phyloP scores from a whole-genome alignment of 2,113 vertebrate genomes.

The Rhea pennata region DNA sequence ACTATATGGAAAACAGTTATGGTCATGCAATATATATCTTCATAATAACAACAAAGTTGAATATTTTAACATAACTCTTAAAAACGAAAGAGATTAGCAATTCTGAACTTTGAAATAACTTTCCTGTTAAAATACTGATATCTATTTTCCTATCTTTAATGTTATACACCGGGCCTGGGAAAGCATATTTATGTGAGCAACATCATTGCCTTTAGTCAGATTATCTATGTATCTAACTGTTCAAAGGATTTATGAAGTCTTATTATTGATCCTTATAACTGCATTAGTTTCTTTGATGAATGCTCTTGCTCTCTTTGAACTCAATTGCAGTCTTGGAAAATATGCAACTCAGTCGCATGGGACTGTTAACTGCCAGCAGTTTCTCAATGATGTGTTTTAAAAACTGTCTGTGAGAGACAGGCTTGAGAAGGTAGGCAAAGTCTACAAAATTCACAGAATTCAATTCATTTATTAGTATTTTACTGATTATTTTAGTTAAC shows the following conservation, averaged over 20 bases:
- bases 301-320: not conserved
- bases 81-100: slow-evolving; percentile 44
- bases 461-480: not conserved
- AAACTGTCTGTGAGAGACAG: not conserved
- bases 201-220: not conserved
- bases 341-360: rapidly evolving
- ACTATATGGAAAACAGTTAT: slow-evolving; percentile 80
- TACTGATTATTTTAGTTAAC: not conserved
- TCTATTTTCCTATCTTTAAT: not conserved
- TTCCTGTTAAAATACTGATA: slow-evolving; percentile 23
- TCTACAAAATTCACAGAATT: not conserved
- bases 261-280: slow-evolving; percentile 7
- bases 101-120: slow-evolving; percentile 23
- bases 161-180: not conserved
- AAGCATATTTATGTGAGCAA: not conserved
- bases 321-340: not conserved
- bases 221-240: not conserved
- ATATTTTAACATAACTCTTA: slow-evolving; percentile 54
- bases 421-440: not conserved
- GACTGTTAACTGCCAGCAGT: not conserved
- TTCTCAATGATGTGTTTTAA: not conserved
- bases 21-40: slow-evolving; percentile 79
- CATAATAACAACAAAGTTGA: slow-evolving; percentile 64
- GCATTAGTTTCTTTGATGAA: not conserved
- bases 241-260: not conserved